Percentiles rank a stretch among this genome's conserved stretches.
Conservation (phyloP, 2,797 vertebrate species). For the Leptoclinus maculatus region DNA sequence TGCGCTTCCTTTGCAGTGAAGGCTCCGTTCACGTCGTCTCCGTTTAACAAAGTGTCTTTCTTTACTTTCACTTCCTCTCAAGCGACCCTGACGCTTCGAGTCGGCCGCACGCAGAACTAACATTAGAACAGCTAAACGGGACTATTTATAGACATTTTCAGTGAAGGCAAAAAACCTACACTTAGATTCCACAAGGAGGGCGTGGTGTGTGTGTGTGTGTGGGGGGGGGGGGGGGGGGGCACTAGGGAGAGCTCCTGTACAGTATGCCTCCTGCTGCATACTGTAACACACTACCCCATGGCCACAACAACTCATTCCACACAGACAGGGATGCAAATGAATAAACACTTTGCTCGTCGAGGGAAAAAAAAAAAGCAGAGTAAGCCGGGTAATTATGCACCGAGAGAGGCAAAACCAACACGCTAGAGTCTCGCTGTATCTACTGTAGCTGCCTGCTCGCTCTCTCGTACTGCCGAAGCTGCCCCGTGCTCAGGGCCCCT, state of each 20-base stretch:
- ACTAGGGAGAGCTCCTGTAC: slow-evolving; percentile 46
- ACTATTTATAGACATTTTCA: slow-evolving; percentile 62
- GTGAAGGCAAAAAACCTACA: slow-evolving; percentile 54
- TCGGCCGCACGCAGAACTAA: slow-evolving; percentile 36
- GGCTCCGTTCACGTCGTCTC: slow-evolving; percentile 23
- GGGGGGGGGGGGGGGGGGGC: slow-evolving; percentile 21
- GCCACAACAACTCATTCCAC: slow-evolving; percentile 20
- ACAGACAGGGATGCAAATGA: slow-evolving; percentile 29
- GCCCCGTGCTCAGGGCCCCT: slow-evolving; percentile 67
- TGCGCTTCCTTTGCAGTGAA: slow-evolving; percentile 36
- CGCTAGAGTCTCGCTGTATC: slow-evolving; percentile 16
- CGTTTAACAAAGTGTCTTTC: slow-evolving; percentile 40
- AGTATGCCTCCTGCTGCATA: slow-evolving; percentile 68
- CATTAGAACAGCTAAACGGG: slow-evolving; percentile 46
- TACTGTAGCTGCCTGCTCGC: slow-evolving; percentile 53
- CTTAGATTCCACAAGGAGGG: slow-evolving; percentile 47
- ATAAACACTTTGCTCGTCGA: slow-evolving; percentile 18
- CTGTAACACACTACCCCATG: slow-evolving; percentile 59
- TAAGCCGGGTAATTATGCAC: slow-evolving; percentile 20
- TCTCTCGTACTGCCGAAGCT: slow-evolving; percentile 49
- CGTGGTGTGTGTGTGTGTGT: slow-evolving; percentile 30
- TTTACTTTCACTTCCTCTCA: slow-evolving; percentile 45
- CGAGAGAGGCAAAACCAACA: not conserved
- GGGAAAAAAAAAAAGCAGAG: not conserved
- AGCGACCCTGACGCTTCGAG: slow-evolving; percentile 16